A percentile compares a stretch with the other conserved stretches of the same genome.
Evolutionary conservation across 1,140 invertebrate genomes (phyloP).

Genomic region (Lordiphosa collinella): DNA sequence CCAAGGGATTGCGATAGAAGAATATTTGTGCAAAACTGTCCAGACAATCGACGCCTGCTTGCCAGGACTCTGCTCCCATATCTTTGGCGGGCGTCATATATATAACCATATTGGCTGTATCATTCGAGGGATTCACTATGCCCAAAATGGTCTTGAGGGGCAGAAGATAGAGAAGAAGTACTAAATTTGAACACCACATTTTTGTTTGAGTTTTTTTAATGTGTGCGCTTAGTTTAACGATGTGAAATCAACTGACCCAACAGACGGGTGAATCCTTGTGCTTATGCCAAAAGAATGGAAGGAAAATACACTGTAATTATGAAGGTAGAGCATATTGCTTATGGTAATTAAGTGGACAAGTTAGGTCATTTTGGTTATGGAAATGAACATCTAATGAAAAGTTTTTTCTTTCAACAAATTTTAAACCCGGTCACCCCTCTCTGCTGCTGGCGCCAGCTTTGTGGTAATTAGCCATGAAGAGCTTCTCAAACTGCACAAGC

Average conservation of each 20-base stretch:
- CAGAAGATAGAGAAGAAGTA: slow-evolving; percentile 1
- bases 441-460: too few species aligned
- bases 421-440: too few species aligned
- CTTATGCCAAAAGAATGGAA: slow-evolving; percentile 36
- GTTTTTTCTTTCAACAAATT: too few species aligned
- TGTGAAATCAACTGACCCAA: too few species aligned
- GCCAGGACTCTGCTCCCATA: slow-evolving; percentile 47
- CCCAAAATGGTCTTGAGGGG: neutral
- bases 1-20: slow-evolving; percentile 44
- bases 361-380: neutral
- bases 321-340: neutral
- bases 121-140: slow-evolving; percentile 62
- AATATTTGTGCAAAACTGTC: slow-evolving; percentile 59
- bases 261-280: slow-evolving; percentile 9
- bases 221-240: too few species aligned
- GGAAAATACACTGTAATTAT: neutral
- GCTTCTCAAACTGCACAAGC: too few species aligned
- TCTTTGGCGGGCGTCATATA: slow-evolving; percentile 55
- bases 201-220: slow-evolving; percentile 7
- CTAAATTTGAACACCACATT: slow-evolving; percentile 34
- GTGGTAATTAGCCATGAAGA: too few species aligned
- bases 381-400: too few species aligned
- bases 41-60: slow-evolving; percentile 63
- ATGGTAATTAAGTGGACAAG: neutral
- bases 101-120: slow-evolving; percentile 61